Percentiles rank a stretch among this genome's conserved stretches.
Conservation (phyloP, 2,888 invertebrate genomes). For the Morpho helenor region DNA sequence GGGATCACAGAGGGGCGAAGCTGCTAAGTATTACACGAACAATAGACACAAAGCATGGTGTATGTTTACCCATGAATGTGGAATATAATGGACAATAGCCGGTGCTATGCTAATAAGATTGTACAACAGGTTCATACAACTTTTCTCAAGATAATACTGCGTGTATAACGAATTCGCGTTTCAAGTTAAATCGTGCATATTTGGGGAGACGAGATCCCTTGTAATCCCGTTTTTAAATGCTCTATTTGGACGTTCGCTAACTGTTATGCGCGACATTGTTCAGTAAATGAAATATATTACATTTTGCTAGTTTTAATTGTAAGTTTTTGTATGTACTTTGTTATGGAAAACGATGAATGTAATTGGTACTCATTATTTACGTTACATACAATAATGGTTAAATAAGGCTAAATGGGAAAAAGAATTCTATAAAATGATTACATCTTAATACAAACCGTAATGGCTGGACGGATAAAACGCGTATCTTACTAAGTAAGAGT, state of each 20-base stretch:
- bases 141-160: slow-evolving; percentile 72
- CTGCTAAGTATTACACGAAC: slow-evolving; percentile 72
- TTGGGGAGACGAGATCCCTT: slow-evolving; percentile 44
- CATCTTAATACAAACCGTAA: slow-evolving; percentile 4
- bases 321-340: slow-evolving; percentile 8
- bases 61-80: slow-evolving; percentile 78
- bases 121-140: slow-evolving; percentile 70
- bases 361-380: slow-evolving; percentile 4
- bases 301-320: slow-evolving; percentile 36
- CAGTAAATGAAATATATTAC: slow-evolving; percentile 62
- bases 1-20: slow-evolving; percentile 69
- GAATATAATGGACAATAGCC: slow-evolving; percentile 65
- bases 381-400: no score
- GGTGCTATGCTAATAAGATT: slow-evolving; percentile 65
- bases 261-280: slow-evolving; percentile 58
- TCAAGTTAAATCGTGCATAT: slow-evolving; percentile 74
- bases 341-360: slow-evolving; percentile 17
- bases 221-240: slow-evolving; percentile 66
- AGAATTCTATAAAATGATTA: slow-evolving; percentile 1
- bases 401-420: no score
- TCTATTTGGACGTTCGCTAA: slow-evolving; percentile 70
- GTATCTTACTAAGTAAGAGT: no score
- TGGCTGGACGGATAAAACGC: no score
- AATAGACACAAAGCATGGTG: slow-evolving; percentile 70
- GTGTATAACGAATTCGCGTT: slow-evolving; percentile 78